These are phyloP conservation scores for Cistogaster globosa DNA, from an alignment of 2,888 invertebrate species.

Conservation along the genomic window DNA sequence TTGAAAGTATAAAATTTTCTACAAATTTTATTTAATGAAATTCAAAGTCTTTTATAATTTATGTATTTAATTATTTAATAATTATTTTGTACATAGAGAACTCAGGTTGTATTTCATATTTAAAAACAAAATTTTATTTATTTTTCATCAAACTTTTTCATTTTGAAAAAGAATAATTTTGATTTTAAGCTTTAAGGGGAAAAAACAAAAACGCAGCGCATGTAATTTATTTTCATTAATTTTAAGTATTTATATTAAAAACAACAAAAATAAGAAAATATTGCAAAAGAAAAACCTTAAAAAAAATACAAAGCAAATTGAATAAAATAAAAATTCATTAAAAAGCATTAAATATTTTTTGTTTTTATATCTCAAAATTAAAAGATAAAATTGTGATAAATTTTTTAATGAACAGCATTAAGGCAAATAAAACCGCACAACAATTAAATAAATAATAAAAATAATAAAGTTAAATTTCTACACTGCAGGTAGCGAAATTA, in stretches of 20 bases:
- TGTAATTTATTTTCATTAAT: constrained; percentile 72
- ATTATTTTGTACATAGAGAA: constrained; percentile 56
- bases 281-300: constrained; percentile 41
- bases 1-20: constrained; percentile 28
- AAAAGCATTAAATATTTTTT: constrained; percentile 55
- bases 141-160: background rate
- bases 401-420: no score
- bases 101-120: constrained; percentile 67
- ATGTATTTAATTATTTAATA: constrained; percentile 26
- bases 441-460: no score
- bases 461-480: no score
- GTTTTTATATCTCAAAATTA: constrained; percentile 2
- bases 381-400: background rate
- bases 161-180: background rate
- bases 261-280: constrained; percentile 48
- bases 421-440: no score
- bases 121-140: constrained; percentile 32
- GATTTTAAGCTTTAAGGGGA: constrained; percentile 25
- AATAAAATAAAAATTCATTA: constrained; percentile 70
- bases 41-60: constrained; percentile 53
- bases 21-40: constrained; percentile 46
- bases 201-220: constrained; percentile 42
- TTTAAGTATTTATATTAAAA: constrained; percentile 69
- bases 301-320: constrained; percentile 70
- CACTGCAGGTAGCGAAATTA: no score